phyloP scores from a whole-genome alignment of 2,888 invertebrate genomes.

The Drosophila pullipes region DNA sequence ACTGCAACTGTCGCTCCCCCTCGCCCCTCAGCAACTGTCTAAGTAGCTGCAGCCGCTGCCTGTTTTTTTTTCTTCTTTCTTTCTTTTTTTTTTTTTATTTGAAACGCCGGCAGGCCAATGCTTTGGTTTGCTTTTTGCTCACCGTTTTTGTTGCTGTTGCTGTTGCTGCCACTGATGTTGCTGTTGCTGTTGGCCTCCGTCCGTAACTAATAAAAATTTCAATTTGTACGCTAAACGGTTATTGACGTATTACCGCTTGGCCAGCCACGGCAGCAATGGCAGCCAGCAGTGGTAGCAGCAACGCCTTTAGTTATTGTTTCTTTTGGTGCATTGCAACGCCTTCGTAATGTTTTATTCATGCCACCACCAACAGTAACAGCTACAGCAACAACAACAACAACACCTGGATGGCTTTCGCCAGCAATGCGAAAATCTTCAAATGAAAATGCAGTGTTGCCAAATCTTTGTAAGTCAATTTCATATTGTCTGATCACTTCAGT shows the following conservation, averaged over 20 bases:
- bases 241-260: conserved; percentile 81
- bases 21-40: conserved; percentile 44
- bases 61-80: conserved; percentile 33
- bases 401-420: conserved; percentile 37
- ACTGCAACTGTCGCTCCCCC: conserved; percentile 21
- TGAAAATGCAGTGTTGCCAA: conserved; percentile 18
- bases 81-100: conserved; percentile 11
- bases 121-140: conserved; percentile 13
- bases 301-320: conserved; percentile 80
- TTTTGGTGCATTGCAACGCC: conserved; percentile 74
- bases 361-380: conserved; percentile 28
- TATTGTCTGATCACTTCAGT: conserved; percentile 30
- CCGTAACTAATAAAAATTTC: conserved; percentile 82
- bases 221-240: conserved; percentile 82
- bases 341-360: conserved; percentile 79
- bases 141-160: conserved; percentile 11
- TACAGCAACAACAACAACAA: background rate
- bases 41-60: conserved; percentile 39
- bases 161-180: conserved; percentile 24
- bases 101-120: conserved; percentile 10
- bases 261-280: conserved; percentile 43
- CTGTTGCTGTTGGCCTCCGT: conserved; percentile 47
- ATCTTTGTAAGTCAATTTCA: conserved; percentile 33
- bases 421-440: conserved; percentile 23
- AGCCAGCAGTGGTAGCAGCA: conserved; percentile 66